Evolutionary conservation across 2,797 vertebrate species (phyloP).

Genomic region (Gila robusta): DNA sequence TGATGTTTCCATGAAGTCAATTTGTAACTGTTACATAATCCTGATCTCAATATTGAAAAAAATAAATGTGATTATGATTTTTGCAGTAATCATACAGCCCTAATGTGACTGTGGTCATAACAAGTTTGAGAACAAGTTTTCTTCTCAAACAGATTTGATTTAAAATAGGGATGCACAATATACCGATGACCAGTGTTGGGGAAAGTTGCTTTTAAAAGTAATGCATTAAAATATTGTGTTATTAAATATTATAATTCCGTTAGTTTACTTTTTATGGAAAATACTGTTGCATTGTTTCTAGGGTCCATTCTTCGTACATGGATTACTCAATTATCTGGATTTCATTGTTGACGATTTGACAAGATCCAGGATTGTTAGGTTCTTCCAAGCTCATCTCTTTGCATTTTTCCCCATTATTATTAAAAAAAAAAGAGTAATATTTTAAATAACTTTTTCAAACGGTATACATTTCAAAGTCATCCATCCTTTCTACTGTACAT

Average conservation of each 20-base stretch:
- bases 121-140: neutral
- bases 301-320: too few species aligned
- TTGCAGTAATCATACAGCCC: neutral
- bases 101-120: neutral
- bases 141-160: neutral
- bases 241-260: neutral
- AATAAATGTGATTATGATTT: neutral
- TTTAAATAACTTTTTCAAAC: neutral
- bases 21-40: neutral
- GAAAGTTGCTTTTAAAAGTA: neutral
- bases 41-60: neutral
- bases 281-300: too few species aligned
- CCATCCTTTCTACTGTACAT: neutral
- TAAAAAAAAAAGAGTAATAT: too few species aligned
- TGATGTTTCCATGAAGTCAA: neutral
- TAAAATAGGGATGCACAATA: neutral
- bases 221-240: neutral
- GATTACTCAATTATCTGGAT: too few species aligned
- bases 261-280: too few species aligned
- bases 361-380: too few species aligned
- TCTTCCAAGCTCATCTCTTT: too few species aligned
- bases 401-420: too few species aligned
- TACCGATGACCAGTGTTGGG: neutral
- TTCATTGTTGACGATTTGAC: too few species aligned
- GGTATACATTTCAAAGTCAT: neutral